phyloP scores from a whole-genome alignment of 2,797 vertebrate species.

The Epinephelus awoara region DNA sequence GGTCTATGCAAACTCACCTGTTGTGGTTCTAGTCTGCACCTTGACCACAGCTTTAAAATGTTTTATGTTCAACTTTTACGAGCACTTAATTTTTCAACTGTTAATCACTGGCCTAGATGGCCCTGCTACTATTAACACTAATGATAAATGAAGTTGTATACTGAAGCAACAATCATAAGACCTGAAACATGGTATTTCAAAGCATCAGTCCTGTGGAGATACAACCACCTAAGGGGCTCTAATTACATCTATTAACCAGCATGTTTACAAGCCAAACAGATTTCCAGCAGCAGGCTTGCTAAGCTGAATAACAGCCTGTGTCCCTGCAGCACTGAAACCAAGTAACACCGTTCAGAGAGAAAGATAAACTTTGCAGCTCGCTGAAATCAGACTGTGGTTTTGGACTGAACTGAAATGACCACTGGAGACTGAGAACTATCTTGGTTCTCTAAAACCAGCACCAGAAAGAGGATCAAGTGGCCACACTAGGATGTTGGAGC shows the following conservation, averaged over 20 bases:
- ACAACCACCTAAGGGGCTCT: not conserved
- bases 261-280: conserved; percentile 4
- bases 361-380: conserved; percentile 42
- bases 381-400: conserved; percentile 46
- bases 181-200: not conserved
- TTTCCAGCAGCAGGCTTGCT: not conserved
- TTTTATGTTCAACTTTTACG: not conserved
- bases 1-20: too few relatives aligned
- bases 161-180: not conserved
- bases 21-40: not conserved
- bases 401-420: conserved; percentile 38
- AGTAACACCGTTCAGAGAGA: not conserved
- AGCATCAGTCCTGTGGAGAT: not conserved
- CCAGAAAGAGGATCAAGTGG: conserved; percentile 31
- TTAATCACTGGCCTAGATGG: not conserved
- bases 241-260: conserved; percentile 12
- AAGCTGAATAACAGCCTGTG: conserved; percentile 17
- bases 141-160: not conserved
- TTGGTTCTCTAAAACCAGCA: conserved; percentile 34
- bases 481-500: conserved; percentile 38
- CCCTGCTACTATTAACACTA: not conserved
- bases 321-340: conserved; percentile 17
- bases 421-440: conserved; percentile 38
- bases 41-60: not conserved
- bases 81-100: not conserved